Base-by-base conservation (phyloP, 2,888 invertebrate genomes). In the Strigamia transsilvanica region DNA sequence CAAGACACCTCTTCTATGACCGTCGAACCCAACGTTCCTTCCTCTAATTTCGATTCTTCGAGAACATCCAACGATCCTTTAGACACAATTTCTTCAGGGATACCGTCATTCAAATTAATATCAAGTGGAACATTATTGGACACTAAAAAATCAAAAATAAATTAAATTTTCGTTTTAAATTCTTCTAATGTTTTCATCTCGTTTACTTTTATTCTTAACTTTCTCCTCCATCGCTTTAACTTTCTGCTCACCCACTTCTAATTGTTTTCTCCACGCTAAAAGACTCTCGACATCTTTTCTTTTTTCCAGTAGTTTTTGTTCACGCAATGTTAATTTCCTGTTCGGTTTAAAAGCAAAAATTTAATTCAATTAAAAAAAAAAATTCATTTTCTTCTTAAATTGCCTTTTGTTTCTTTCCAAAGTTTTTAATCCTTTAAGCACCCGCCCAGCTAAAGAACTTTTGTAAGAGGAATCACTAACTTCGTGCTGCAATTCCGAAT, bases 241-340 rank as follows among this genome's bases (percentile, higher is more conserved):
- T 51, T 85, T 84, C 41, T 85, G 84, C 84, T 88, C 88, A 84
- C 88, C 88, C 41, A 86, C 86, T 82, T 88, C 88, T 80, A 88
- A 84, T 80, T 86, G 84, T 82, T 85, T 84, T 84, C 87, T 87
- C 88, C 88, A 88, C 32, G 86, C 86, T 79, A 88, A 82, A 79
- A 88, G 84, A 81, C 87, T 87, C 82, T 88, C 88, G 12, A 87
- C 88, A 80, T 87, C 86, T 82, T 86, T 86, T 80, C 87, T 85
- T 56, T 88, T 84, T 82, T 87, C 86, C 78, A 85, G 84, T 73
- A 88, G 85, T 77, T 86, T 85, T 66, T 87, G 86, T 83, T 88
- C 38, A 10, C 38, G 32, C 18, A 38, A 4, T 27, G 79, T 27
- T 21, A 32, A 21, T 32, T 81, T 66, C 34, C 80, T 80, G 23